phyloP scores from a whole-genome alignment of 1,140 invertebrate species.

The Drosophila tristis region DNA sequence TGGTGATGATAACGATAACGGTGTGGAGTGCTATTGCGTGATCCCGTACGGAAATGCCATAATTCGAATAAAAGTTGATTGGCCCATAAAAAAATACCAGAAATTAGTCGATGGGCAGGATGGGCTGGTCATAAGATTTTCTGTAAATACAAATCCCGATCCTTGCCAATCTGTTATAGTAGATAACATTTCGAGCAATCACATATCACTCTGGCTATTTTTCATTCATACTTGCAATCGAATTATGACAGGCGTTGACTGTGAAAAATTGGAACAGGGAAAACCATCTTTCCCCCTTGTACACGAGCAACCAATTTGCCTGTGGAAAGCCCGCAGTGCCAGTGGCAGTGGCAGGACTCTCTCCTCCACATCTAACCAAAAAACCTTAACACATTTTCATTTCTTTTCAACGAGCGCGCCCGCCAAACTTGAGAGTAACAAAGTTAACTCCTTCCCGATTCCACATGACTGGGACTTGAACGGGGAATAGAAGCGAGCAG shows the following conservation, averaged over 20 bases:
- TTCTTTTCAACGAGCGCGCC: slow-evolving; percentile 63
- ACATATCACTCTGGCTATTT: slow-evolving; percentile 32
- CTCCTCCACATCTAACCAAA: slow-evolving; percentile 26
- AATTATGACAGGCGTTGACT: slow-evolving; percentile 41
- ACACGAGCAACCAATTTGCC: slow-evolving; percentile 31
- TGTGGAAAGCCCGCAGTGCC: background rate
- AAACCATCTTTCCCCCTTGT: background rate
- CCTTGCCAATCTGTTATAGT: slow-evolving; percentile 22
- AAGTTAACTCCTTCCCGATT: slow-evolving; percentile 44
- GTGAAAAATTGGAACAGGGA: background rate
- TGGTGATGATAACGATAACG: too few species aligned
- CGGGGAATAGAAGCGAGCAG: slow-evolving; percentile 5
- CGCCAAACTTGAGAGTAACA: slow-evolving; percentile 43
- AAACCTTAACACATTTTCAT: slow-evolving; percentile 73
- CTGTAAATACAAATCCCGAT: too few species aligned
- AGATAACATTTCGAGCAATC: slow-evolving; percentile 26
- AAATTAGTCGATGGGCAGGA: too few species aligned
- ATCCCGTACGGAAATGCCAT: too few species aligned
- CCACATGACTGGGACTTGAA: slow-evolving; percentile 16
- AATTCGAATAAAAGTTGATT: too few species aligned
- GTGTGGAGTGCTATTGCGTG: too few species aligned
- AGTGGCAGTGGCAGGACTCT: slow-evolving; percentile 11
- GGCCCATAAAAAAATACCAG: too few species aligned
- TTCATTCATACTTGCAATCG: slow-evolving; percentile 42
- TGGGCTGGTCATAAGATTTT: too few species aligned